phyloP scores from a whole-genome alignment of 2,888 invertebrate genomes.

The Nymphalis c-album region DNA sequence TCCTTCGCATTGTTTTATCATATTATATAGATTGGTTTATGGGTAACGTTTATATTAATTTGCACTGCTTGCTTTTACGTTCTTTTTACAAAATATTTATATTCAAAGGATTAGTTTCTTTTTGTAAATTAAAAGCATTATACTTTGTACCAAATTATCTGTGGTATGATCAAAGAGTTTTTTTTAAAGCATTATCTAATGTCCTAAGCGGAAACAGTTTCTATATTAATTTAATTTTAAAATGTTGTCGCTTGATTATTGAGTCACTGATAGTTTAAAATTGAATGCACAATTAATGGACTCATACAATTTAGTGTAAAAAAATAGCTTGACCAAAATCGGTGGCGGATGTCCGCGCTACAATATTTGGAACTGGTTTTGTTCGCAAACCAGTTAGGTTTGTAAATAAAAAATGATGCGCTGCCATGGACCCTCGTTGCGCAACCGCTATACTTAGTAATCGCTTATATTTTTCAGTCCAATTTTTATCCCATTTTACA shows the following conservation, averaged over 20 bases:
- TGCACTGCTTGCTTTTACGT: too few relatives aligned
- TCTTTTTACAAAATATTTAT: neutral
- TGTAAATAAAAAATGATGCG: slow-evolving; percentile 63
- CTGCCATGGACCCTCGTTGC: slow-evolving; percentile 36
- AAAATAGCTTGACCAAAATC: slow-evolving; percentile 34
- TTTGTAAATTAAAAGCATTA: too few relatives aligned
- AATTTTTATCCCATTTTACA: neutral
- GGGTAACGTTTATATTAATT: neutral
- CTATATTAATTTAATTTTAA: neutral
- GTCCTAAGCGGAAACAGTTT: too few relatives aligned
- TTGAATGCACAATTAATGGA: neutral
- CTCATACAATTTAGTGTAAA: slow-evolving; percentile 19
- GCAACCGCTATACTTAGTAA: slow-evolving; percentile 29
- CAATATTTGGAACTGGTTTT: slow-evolving; percentile 53
- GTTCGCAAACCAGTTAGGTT: slow-evolving; percentile 61
- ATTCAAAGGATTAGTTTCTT: too few relatives aligned
- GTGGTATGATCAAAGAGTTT: too few relatives aligned
- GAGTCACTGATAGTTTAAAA: neutral
- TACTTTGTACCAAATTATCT: too few relatives aligned
- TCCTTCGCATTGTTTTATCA: neutral
- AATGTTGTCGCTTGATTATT: neutral
- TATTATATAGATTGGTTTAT: slow-evolving; percentile 2
- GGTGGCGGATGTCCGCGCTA: slow-evolving; percentile 41
- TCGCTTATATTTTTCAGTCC: slow-evolving; percentile 11
- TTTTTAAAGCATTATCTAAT: too few relatives aligned